Conservation (phyloP, 1,140 invertebrate species). For the Oryctes rhinoceros region DNA sequence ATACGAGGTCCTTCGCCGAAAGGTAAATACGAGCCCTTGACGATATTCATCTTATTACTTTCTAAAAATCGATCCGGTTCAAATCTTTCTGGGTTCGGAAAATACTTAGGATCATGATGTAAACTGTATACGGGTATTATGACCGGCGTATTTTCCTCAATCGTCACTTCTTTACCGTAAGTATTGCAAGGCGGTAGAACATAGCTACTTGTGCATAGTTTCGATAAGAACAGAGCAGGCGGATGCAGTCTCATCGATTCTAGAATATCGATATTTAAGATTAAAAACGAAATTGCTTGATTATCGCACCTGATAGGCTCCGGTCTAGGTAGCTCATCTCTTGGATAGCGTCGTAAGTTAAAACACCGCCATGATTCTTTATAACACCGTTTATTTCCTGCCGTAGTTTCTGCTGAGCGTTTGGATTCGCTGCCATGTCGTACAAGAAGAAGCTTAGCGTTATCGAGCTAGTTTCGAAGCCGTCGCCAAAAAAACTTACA, state of each 20-base stretch:
- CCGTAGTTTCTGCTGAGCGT: slow-evolving; percentile 22
- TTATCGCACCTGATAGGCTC: slow-evolving; percentile 47
- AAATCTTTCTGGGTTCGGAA: slow-evolving; percentile 66
- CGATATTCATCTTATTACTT: slow-evolving; percentile 48
- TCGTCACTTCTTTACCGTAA: not conserved
- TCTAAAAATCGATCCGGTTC: slow-evolving; percentile 68
- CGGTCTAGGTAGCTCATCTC: slow-evolving; percentile 42
- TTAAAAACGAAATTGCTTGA: not conserved
- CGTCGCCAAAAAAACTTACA: slow-evolving; percentile 24
- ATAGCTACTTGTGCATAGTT: slow-evolving; percentile 55
- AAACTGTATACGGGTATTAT: slow-evolving; percentile 46
- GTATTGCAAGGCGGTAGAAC: slow-evolving; percentile 43
- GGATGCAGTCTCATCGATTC: slow-evolving; percentile 55
- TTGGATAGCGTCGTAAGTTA: slow-evolving; percentile 23
- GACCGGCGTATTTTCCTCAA: slow-evolving; percentile 57
- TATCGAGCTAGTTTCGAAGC: slow-evolving; percentile 27
- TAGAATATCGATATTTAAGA: slow-evolving; percentile 11
- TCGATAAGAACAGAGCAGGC: slow-evolving; percentile 51
- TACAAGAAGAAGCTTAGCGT: slow-evolving; percentile 14
- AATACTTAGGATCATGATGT: slow-evolving; percentile 61
- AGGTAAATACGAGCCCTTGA: slow-evolving; percentile 61
- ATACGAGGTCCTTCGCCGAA: slow-evolving; percentile 67
- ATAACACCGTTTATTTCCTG: not conserved
- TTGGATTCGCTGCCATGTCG: slow-evolving; percentile 3
- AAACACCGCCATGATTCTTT: not conserved